These are phyloP conservation scores for Drosophila macrospina DNA, from an alignment of 2,888 invertebrate species.

Conservation along the genomic window DNA sequence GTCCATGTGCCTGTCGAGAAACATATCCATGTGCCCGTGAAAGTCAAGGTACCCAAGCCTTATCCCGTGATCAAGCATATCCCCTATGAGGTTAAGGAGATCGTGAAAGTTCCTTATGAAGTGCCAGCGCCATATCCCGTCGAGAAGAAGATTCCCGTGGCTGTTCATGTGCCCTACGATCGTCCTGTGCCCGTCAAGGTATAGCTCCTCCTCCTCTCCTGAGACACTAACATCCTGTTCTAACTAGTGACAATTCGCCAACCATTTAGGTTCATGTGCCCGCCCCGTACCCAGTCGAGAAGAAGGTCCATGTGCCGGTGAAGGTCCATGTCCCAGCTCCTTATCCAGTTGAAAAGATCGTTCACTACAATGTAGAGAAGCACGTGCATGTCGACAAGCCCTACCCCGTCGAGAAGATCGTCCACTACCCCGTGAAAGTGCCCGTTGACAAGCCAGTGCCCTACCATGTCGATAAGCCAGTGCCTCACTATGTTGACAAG, in stretches of 20 bases:
- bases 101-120: constrained; percentile 92
- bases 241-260: neutral
- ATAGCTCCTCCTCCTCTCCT: neutral
- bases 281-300: constrained; percentile 89
- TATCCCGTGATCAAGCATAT: constrained; percentile 90
- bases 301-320: constrained; percentile 89
- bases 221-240: no score
- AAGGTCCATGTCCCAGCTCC: constrained; percentile 92
- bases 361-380: constrained; percentile 89
- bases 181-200: constrained; percentile 91
- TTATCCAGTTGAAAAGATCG: constrained; percentile 89
- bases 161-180: constrained; percentile 91
- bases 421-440: constrained; percentile 90
- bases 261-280: constrained; percentile 86
- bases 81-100: constrained; percentile 91
- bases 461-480: constrained; percentile 87
- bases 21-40: constrained; percentile 87
- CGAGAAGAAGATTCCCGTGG: constrained; percentile 91
- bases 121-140: constrained; percentile 92
- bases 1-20: constrained; percentile 88
- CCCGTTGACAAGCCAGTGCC: constrained; percentile 90
- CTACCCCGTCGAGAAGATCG: constrained; percentile 90
- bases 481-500: constrained; percentile 88
- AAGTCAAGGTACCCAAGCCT: constrained; percentile 89
- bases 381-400: constrained; percentile 91